Conservation (phyloP, 2,113 vertebrate species). For the Anolis sagrei region DNA sequence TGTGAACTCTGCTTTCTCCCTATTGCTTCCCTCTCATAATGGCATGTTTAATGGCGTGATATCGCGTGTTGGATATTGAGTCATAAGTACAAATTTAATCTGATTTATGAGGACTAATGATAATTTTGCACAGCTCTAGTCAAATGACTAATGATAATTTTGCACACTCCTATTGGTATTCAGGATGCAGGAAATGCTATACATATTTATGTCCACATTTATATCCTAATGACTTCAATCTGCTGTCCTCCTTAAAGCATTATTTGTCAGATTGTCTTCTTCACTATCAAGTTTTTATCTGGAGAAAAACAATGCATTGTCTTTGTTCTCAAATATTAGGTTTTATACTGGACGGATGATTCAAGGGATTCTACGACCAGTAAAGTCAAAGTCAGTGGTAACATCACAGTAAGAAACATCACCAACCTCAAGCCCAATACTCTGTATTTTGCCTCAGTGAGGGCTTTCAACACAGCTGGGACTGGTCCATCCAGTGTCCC, state of each 20-base stretch:
- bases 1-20: too few species aligned
- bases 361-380: conserved; percentile 85
- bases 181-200: conserved; percentile 19
- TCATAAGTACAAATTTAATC: too few species aligned
- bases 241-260: conserved; percentile 39
- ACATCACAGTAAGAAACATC: conserved; percentile 87
- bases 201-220: conserved; percentile 42
- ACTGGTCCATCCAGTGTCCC: conserved; percentile 83
- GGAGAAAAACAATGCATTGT: conserved; percentile 31
- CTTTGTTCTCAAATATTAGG: conserved; percentile 69
- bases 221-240: conserved; percentile 16
- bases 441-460: conserved; percentile 84
- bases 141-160: too few species aligned
- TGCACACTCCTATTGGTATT: conserved; percentile 15
- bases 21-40: too few species aligned
- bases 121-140: too few species aligned
- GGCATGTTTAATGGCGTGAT: too few species aligned
- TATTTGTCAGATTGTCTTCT: conserved; percentile 14
- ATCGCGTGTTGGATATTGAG: too few species aligned
- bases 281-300: conserved; percentile 23
- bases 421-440: conserved; percentile 87
- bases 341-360: conserved; percentile 89
- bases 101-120: too few species aligned
- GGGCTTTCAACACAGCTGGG: conserved; percentile 90
- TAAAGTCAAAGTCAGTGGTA: conserved; percentile 85